A percentile compares a stretch with the other conserved stretches of the same genome.
phyloP scores from a whole-genome alignment of 2,113 vertebrate genomes.

The Tyrannus savana region DNA sequence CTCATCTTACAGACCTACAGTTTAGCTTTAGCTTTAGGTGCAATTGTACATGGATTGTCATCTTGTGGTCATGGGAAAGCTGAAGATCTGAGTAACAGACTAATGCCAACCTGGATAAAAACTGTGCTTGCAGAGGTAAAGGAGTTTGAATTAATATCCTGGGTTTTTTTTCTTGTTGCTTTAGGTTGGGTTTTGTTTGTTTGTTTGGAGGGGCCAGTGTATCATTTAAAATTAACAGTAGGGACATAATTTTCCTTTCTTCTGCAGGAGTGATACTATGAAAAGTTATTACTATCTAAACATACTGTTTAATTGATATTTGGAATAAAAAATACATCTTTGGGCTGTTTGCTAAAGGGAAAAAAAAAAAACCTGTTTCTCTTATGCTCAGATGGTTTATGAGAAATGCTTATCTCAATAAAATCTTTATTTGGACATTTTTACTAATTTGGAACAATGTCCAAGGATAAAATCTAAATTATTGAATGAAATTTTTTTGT shows the following conservation, averaged over 20 bases:
- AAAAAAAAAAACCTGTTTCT: background rate
- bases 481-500: background rate
- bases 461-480: background rate
- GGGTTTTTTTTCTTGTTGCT: background rate
- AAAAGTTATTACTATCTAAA: background rate
- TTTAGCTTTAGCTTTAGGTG: constrained; percentile 90
- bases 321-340: background rate
- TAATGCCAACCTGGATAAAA: constrained; percentile 90
- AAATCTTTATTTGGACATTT: background rate
- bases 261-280: background rate
- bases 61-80: constrained; percentile 90
- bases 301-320: background rate
- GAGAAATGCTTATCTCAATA: background rate
- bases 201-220: background rate
- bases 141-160: background rate
- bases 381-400: background rate
- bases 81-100: constrained; percentile 83
- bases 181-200: background rate
- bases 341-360: background rate
- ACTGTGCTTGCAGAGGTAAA: constrained; percentile 87
- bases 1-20: constrained; percentile 82
- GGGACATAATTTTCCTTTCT: background rate
- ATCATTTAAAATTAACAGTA: background rate
- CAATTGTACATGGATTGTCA: constrained; percentile 86
- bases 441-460: background rate